Base-by-base conservation (phyloP, 2,113 vertebrate genomes). In the Xiphophorus hellerii region DNA sequence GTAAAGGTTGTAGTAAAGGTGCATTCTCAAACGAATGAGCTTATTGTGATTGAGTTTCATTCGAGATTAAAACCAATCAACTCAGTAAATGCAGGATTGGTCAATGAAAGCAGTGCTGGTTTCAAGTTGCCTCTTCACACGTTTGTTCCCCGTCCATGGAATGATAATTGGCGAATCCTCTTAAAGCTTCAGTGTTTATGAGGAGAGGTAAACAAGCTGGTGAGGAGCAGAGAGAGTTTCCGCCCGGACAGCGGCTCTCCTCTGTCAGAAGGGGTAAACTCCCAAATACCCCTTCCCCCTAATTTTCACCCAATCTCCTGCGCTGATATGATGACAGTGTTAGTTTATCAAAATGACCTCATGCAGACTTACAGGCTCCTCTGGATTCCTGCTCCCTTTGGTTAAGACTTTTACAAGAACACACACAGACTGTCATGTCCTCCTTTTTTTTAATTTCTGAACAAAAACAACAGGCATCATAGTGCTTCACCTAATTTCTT, bases 111-210 rank as follows among this genome's bases (percentile, higher is more conserved):
- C 51, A 54, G 51, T 10, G 51, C 51, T 25, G 51, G 51, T 74
- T 75, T 88, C 60, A 84, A 83, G 76, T 68, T 1, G 17, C 73
- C 77, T 81, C 66, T 68, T 64, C 3, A 6, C 63, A 44, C 66
- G 15, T 78, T 74, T 39, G 44, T 66, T 79, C 51, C 39, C 61
- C 25, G 72, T 61, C 72, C 30, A 74, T 77, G 87, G 89, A 92
- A 89, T 88, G 88, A 87, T 89, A 91, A 92, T 90, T 87, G 83
- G 74, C 62, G 42, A 75, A 74, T 88, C 87, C 74, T 88, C 87
- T 88, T 69, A 80, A 82, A 88, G 82, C 67, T 33, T 54, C 73
- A 10, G 25, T 85, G 85, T 92, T 92, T 89, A 89, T 78, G 84
- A 84, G 78, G 76, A 81, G 77, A 71, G 69, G 71, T 91, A 91